Evolutionary conservation across 2,888 invertebrate species (phyloP), one percentile per base, ranked within the genome.

Genomic region (Bursaphelenchus okinawaensis): DNA sequence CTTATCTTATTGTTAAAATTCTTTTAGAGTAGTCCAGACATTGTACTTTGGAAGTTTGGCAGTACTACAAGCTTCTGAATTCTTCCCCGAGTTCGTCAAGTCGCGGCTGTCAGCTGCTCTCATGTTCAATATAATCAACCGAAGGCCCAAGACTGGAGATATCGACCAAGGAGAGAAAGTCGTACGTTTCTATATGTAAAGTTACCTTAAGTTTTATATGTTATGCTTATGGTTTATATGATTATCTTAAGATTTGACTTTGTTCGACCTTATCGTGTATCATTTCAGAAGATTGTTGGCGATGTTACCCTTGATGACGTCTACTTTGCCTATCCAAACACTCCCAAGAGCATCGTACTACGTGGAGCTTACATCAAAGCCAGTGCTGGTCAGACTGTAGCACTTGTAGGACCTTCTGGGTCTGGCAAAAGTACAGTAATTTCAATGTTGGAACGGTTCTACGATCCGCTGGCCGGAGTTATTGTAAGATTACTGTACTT

Each of bases 371-470:
- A 72, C 27, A 67, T 84, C 9, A 65, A 65, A 6, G 80, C 83
- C 4, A 69, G 75, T 8, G 77, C 77, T 22, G 84, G 84, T 7
- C 82, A 76, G 68, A 80, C 76, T 1, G 72, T 82, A 19, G 83
- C 81, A n/a, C 63, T 82, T 51, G 85, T 86, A 6, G 92, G 64
- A 84, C 88, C 88, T 3, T 91, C 91, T 68, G 92, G 92, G 0
- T 91, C 91, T 80, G 92, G 92, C 7, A 93, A 93, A 84, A 91
- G 90, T 54, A 93, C 92, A 0, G 88, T 90, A 56, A 89, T 92
- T 65, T 89, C 90, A 78, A 85, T 92, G 28, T 83, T 92, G 0
- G 89, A 91, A 83, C 85, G 92, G 63, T 91, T 91, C 83, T 92
- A 93, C 82, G 91, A 91, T 81, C 88, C 89, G 0, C 84, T 84